These are phyloP conservation scores for Lampris megalopsis DNA, from an alignment of 2,113 vertebrate species.

Conservation along the genomic window DNA sequence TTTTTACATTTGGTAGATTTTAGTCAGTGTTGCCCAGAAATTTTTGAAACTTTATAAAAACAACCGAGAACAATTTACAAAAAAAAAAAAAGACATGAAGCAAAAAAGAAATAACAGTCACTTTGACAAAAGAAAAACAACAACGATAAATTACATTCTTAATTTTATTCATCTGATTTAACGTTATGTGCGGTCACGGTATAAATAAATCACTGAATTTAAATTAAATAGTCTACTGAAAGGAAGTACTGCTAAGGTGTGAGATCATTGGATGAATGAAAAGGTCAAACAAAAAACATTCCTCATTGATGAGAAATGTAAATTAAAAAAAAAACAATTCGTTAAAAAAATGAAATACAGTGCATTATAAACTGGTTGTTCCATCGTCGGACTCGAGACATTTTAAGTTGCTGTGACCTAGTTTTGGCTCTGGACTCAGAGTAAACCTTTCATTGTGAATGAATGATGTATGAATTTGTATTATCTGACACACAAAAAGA, in stretches of 20 bases:
- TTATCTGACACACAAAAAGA: too few relatives aligned
- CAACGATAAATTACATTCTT: conserved; percentile 81
- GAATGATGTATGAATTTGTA: background rate
- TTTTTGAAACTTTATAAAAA: conserved; percentile 5
- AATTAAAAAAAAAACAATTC: conserved; percentile 32
- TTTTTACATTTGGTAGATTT: conserved; percentile 5
- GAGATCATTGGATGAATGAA: conserved; percentile 33
- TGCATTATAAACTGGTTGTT: conserved; percentile 74
- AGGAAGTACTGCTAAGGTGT: conserved; percentile 54
- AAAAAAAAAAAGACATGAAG: conserved; percentile 44
- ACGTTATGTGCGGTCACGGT: conserved; percentile 82
- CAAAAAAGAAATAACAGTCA: conserved; percentile 54
- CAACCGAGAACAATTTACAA: conserved; percentile 54
- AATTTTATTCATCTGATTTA: conserved; percentile 68
- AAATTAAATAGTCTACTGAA: conserved; percentile 81
- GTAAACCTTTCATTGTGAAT: conserved; percentile 36
- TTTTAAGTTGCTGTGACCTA: conserved; percentile 16
- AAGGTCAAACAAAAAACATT: conserved; percentile 51
- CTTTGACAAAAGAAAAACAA: conserved; percentile 61
- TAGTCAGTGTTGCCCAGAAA: conserved; percentile 13
- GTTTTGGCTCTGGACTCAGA: conserved; percentile 29
- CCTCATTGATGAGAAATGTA: conserved; percentile 41
- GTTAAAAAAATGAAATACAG: conserved; percentile 73
- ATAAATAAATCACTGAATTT: conserved; percentile 84
- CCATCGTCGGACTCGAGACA: conserved; percentile 35